Evolutionary conservation across 2,113 vertebrate species (phyloP).

Genomic region (Gavia stellata): DNA sequence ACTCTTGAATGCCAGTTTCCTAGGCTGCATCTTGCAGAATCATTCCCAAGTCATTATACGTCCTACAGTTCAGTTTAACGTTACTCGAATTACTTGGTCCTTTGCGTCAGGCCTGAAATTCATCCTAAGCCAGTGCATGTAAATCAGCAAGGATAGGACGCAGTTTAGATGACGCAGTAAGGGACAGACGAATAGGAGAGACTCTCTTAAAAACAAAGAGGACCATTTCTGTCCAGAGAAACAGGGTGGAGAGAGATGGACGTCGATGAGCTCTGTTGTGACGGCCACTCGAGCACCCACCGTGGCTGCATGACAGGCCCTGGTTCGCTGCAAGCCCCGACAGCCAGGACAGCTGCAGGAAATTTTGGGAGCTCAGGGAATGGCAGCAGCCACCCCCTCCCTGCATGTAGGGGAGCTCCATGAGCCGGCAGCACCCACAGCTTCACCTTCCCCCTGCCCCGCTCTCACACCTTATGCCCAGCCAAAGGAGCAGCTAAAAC

Average conservation of each 20-base stretch:
- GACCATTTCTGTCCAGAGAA: background rate
- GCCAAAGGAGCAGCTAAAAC: background rate
- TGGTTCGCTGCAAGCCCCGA: background rate
- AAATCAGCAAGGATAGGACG: background rate
- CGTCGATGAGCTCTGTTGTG: accelerated
- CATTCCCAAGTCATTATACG: background rate
- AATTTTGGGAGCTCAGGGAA: background rate
- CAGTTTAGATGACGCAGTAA: background rate
- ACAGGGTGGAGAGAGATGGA: accelerated
- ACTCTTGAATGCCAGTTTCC: background rate
- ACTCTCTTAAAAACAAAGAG: slow-evolving; percentile 10
- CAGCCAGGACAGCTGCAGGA: background rate
- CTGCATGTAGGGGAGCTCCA: accelerated
- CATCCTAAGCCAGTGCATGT: background rate
- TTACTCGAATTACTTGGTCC: background rate
- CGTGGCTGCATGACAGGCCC: background rate
- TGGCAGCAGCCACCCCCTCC: background rate
- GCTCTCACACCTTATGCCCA: background rate
- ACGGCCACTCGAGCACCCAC: accelerated
- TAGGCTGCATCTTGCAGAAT: background rate
- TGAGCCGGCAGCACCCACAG: background rate
- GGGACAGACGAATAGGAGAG: background rate
- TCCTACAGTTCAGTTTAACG: background rate
- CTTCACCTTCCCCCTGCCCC: background rate
- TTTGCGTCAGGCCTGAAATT: background rate